Percentiles rank a stretch among this genome's conserved stretches.
Evolutionary conservation across 2,888 invertebrate species (phyloP).

Genomic region (Agriotes lineatus): DNA sequence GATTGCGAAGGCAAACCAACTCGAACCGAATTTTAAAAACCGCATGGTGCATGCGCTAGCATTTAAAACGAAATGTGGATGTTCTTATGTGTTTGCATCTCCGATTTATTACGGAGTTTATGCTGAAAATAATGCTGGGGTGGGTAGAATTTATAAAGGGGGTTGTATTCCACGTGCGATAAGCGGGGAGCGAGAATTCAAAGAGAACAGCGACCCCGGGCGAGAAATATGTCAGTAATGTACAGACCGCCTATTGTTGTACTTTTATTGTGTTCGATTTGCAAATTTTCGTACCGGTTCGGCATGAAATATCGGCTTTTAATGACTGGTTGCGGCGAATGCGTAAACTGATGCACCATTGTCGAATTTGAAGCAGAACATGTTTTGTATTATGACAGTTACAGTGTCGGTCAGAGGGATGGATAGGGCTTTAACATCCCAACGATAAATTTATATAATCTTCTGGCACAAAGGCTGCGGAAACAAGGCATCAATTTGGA

Average conservation of each 20-base stretch:
- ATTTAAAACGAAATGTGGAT: conserved; percentile 1
- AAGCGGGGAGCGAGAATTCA: conserved; percentile 4
- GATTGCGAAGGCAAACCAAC: too few species aligned
- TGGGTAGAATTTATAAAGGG: conserved; percentile 11
- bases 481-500: too few species aligned
- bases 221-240: conserved; percentile 5
- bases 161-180: conserved; percentile 14
- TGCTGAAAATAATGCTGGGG: not conserved
- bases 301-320: conserved; percentile 10
- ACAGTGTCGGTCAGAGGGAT: not conserved
- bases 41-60: not conserved
- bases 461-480: not conserved
- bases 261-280: conserved; percentile 16
- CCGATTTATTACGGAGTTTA: conserved; percentile 12
- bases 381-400: conserved; percentile 12
- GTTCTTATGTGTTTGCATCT: not conserved
- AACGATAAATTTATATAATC: not conserved
- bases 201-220: not conserved
- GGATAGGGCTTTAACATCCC: not conserved
- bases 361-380: conserved; percentile 20
- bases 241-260: conserved; percentile 7
- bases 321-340: not conserved
- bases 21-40: not conserved
- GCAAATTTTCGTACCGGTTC: conserved; percentile 5
- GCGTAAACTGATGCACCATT: conserved; percentile 2